Evolutionary conservation across 2,113 vertebrate genomes (phyloP).

Genomic region (Saimiri boliviensis): DNA sequence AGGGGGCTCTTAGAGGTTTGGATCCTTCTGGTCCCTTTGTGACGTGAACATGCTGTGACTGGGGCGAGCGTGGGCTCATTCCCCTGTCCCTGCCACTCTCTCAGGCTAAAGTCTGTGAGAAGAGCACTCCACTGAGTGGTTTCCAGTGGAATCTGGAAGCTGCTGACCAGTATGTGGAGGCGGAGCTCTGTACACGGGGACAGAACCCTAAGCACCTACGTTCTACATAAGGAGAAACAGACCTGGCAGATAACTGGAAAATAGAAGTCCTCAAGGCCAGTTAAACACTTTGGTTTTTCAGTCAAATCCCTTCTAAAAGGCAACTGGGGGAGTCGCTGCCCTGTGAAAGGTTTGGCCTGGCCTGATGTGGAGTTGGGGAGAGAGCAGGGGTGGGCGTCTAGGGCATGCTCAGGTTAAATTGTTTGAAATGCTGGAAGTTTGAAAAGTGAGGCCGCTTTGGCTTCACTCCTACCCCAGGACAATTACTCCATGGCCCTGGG

Average conservation of each 20-base stretch:
- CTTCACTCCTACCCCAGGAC: neutral
- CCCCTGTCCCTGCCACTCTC: neutral
- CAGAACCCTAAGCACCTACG: neutral
- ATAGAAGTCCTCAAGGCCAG: neutral
- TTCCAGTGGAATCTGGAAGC: neutral
- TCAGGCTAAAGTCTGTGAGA: neutral
- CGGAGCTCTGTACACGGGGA: rapidly evolving
- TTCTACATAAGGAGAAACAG: neutral
- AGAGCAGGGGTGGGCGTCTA: rapidly evolving
- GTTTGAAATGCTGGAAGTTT: neutral
- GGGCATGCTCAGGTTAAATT: rapidly evolving
- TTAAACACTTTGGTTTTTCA: neutral
- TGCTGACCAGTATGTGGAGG: neutral
- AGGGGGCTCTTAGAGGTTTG: neutral
- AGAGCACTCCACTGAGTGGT: neutral
- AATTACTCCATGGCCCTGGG: neutral
- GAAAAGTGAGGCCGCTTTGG: neutral
- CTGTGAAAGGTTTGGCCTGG: neutral
- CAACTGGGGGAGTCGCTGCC: neutral
- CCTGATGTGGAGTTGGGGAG: neutral
- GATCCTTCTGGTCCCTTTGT: neutral
- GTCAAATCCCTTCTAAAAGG: neutral
- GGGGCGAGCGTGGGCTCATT: too few relatives aligned
- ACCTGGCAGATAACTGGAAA: neutral
- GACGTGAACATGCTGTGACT: neutral